phyloP scores from a whole-genome alignment of 2,888 invertebrate species.

The Acrocera orbiculus region DNA sequence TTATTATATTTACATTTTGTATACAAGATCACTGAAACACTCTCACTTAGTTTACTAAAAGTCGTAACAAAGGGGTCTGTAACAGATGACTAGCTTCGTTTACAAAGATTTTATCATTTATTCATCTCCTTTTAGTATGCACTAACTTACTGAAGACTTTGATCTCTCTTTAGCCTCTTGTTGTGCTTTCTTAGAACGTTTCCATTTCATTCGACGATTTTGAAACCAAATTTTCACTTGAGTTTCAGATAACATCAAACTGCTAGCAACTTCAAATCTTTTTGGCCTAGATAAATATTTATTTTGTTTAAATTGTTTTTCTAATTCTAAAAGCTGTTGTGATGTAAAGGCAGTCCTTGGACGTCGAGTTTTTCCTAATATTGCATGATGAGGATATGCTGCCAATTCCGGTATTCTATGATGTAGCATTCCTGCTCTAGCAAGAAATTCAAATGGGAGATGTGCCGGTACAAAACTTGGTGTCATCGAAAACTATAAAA shows the following conservation, averaged over 20 bases:
- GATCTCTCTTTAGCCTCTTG: constrained; percentile 54
- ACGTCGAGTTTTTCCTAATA: constrained; percentile 70
- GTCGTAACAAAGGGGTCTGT: no score
- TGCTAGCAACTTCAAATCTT: constrained; percentile 95
- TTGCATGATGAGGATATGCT: constrained; percentile 58
- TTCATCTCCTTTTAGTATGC: neutral
- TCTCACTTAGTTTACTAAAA: no score
- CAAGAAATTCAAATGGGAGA: constrained; percentile 63
- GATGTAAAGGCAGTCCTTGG: constrained; percentile 94
- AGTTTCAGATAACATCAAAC: constrained; percentile 93
- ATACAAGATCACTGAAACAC: constrained; percentile 9
- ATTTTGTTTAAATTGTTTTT: constrained; percentile 97
- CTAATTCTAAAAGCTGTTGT: constrained; percentile 91
- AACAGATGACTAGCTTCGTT: no score
- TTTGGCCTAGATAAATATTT: constrained; percentile 97
- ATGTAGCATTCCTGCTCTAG: constrained; percentile 82
- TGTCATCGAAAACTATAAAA: constrained; percentile 28
- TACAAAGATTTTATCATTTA: neutral
- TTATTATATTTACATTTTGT: constrained; percentile 10
- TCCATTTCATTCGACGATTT: constrained; percentile 98
- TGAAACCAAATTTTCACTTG: constrained; percentile 99
- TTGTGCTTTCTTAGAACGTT: constrained; percentile 89
- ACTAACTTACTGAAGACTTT: constrained; percentile 7
- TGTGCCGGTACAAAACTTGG: constrained; percentile 34
- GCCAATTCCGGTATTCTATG: constrained; percentile 72